These are phyloP conservation scores for Eurytoma californica DNA, from an alignment of 2,888 invertebrate species.

Conservation along the genomic window DNA sequence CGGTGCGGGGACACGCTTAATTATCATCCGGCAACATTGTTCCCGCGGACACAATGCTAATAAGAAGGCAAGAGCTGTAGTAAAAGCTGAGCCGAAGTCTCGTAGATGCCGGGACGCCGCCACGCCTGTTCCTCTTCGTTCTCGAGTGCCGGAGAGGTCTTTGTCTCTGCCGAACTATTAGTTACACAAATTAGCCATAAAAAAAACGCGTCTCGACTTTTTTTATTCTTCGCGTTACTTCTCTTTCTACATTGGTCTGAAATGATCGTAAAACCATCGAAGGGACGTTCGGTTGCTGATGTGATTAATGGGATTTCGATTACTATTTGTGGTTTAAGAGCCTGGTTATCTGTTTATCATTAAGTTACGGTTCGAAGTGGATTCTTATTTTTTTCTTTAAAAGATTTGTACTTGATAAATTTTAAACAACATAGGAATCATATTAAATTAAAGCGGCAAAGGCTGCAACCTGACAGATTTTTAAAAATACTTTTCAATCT, in stretches of 20 bases:
- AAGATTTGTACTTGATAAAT: too few species aligned
- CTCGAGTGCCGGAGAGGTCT: constrained; percentile 52
- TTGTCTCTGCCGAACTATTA: constrained; percentile 67
- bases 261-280: constrained; percentile 33
- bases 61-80: constrained; percentile 45
- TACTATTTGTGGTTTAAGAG: too few species aligned
- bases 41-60: constrained; percentile 40
- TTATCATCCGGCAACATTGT: constrained; percentile 47
- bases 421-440: too few species aligned
- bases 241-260: not conserved
- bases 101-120: constrained; percentile 56
- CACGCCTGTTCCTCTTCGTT: constrained; percentile 64
- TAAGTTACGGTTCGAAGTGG: too few species aligned
- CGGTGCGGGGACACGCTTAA: constrained; percentile 37
- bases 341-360: too few species aligned
- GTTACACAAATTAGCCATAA: constrained; percentile 68
- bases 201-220: constrained; percentile 59
- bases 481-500: too few species aligned
- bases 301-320: too few species aligned
- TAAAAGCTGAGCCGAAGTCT: constrained; percentile 22
- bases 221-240: constrained; percentile 3
- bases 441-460: too few species aligned
- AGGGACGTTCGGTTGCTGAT: too few species aligned
- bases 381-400: too few species aligned
- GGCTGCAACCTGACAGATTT: too few species aligned